Percentiles rank a stretch among this genome's conserved stretches.
These are phyloP conservation scores for Halichoerus grypus DNA, from an alignment of 2,113 vertebrate genomes.

Conservation along the genomic window DNA sequence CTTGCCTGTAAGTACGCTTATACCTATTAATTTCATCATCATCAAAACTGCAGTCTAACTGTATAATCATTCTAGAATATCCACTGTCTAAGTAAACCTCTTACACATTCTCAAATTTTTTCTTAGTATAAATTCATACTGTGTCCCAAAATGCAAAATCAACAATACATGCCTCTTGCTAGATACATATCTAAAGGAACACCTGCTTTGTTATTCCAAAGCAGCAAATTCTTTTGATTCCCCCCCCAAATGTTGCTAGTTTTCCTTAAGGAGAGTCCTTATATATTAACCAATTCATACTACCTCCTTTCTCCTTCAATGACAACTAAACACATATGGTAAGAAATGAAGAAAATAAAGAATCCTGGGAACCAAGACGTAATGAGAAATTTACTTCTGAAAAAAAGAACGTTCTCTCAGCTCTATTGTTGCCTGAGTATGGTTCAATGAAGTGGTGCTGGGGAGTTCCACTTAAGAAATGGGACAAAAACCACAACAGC, in stretches of 20 bases:
- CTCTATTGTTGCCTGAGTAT: background rate
- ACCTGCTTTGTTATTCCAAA: background rate
- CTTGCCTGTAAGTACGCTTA: background rate
- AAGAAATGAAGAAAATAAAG: background rate
- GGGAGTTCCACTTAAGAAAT: background rate
- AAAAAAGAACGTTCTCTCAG: background rate
- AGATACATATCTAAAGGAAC: background rate
- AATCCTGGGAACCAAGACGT: background rate
- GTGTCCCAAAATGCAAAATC: background rate
- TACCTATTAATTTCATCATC: background rate
- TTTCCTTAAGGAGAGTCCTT: background rate
- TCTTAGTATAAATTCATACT: background rate
- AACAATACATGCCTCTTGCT: background rate
- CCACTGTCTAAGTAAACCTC: background rate
- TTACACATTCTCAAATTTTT: background rate
- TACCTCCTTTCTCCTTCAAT: background rate
- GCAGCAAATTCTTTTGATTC: background rate
- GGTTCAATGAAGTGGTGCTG: background rate
- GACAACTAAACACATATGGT: background rate
- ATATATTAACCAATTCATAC: background rate
- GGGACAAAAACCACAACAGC: background rate
- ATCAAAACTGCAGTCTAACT: background rate
- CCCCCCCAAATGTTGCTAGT: background rate
- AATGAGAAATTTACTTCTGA: background rate
- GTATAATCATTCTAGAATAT: background rate